phyloP scores from a whole-genome alignment of 2,797 vertebrate genomes.

The Prionace glauca region DNA sequence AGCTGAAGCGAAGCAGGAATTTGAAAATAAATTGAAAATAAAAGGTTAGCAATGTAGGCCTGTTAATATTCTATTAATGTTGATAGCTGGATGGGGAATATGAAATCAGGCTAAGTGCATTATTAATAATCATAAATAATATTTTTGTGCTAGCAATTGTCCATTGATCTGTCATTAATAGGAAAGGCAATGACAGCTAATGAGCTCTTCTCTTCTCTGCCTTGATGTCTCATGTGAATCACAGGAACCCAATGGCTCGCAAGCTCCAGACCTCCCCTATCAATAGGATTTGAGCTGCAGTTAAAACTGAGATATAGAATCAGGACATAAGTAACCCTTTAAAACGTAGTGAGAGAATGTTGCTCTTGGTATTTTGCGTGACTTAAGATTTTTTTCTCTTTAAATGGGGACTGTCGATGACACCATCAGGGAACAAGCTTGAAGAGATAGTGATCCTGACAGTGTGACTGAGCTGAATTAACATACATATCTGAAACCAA shows the following conservation, averaged over 20 bases:
- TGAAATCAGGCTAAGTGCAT: neutral
- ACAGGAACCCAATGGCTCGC: neutral
- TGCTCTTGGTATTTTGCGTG: neutral
- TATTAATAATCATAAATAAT: slow-evolving; percentile 16
- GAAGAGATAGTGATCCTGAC: slow-evolving; percentile 28
- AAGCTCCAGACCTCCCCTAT: neutral
- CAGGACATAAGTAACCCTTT: neutral
- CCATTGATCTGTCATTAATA: neutral
- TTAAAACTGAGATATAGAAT: neutral
- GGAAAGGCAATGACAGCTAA: neutral
- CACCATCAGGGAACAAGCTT: neutral
- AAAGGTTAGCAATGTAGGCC: neutral
- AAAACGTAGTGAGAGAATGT: neutral
- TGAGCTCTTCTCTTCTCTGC: too few relatives aligned
- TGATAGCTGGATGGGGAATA: neutral
- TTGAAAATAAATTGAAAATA: slow-evolving; percentile 17
- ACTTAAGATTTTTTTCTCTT: slow-evolving; percentile 10
- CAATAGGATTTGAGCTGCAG: neutral
- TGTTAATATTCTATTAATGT: neutral
- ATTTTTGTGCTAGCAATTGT: neutral
- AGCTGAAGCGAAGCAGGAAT: neutral
- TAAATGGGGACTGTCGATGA: slow-evolving; percentile 2
- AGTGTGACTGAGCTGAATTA: slow-evolving; percentile 28
- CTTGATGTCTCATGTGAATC: neutral
- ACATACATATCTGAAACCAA: neutral